A percentile compares a stretch with the other conserved stretches of the same genome.
phyloP scores from a whole-genome alignment of 92 coral and sea anemone genomes.

The Virgularia gustaviana region DNA sequence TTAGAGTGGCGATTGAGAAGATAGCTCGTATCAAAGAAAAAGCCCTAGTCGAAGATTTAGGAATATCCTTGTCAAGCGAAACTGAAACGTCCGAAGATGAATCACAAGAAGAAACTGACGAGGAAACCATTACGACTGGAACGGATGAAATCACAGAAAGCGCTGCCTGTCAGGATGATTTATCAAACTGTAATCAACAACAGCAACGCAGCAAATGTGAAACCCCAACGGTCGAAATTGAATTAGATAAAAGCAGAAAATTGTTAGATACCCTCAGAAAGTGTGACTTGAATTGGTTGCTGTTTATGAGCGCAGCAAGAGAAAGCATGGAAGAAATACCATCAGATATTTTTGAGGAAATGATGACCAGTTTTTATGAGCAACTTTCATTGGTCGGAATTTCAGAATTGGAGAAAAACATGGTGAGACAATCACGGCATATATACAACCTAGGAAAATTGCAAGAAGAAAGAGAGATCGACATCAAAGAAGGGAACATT shows the following conservation, averaged over 20 bases:
- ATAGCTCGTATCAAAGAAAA: constrained; percentile 39
- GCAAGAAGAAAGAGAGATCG: constrained; percentile 1
- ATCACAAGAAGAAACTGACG: too few species aligned
- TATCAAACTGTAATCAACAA: too few species aligned
- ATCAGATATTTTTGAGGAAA: too few species aligned
- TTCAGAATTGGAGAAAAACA: constrained; percentile 36
- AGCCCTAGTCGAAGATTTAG: constrained; percentile 23
- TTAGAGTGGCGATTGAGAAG: constrained; percentile 50
- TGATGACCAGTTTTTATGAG: too few species aligned
- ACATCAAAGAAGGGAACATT: constrained; percentile 25
- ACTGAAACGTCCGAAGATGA: too few species aligned
- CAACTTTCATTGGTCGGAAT: constrained; percentile 49
- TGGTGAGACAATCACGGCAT: constrained; percentile 50
- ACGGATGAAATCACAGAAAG: too few species aligned
- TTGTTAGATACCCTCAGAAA: neutral
- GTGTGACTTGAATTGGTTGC: constrained; percentile 11
- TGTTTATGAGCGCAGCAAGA: neutral
- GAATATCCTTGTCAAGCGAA: constrained; percentile 4
- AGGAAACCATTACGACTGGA: too few species aligned
- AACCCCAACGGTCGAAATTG: too few species aligned
- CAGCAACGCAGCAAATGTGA: too few species aligned
- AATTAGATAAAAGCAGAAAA: neutral
- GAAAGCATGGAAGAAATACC: neutral
- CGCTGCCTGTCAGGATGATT: too few species aligned
- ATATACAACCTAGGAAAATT: constrained; percentile 45